A percentile compares a stretch with the other conserved stretches of the same genome.
Evolutionary conservation across 2,888 invertebrate species (phyloP).

Genomic region (Rhorus exstirpatorius): DNA sequence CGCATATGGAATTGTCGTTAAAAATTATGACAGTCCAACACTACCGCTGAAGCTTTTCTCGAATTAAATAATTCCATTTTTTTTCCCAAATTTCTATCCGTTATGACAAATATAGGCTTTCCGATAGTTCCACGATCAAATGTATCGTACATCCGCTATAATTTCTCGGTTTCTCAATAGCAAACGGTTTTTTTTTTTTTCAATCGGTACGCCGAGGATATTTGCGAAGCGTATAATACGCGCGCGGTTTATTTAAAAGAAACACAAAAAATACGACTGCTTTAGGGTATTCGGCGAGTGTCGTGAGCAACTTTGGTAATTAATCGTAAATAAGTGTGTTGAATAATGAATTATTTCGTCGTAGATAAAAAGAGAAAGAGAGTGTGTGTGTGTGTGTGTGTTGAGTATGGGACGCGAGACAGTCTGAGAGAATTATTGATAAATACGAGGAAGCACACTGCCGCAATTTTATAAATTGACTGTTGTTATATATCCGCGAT

Average conservation of each 20-base stretch:
- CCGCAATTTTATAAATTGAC: conserved; percentile 82
- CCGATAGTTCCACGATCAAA: conserved; percentile 35
- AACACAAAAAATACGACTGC: neutral
- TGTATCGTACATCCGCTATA: conserved; percentile 9
- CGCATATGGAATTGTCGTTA: neutral
- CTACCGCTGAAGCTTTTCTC: conserved; percentile 1
- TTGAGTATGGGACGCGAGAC: conserved; percentile 64
- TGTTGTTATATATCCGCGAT: conserved; percentile 76
- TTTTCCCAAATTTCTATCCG: neutral
- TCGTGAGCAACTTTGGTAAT: conserved; percentile 42
- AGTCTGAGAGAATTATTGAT: conserved; percentile 72
- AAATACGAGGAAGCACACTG: conserved; percentile 81
- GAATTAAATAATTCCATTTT: conserved; percentile 7
- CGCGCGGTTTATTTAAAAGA: neutral
- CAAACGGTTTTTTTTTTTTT: conserved; percentile 18
- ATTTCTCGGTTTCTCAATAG: neutral
- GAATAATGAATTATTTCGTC: conserved; percentile 66
- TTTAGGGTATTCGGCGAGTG: conserved; percentile 70
- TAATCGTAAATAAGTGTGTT: conserved; percentile 70
- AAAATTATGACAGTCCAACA: too few species aligned
- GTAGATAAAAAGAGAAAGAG: conserved; percentile 38
- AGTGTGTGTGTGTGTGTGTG: conserved; percentile 58
- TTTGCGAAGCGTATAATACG: conserved; percentile 37
- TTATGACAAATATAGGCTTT: conserved; percentile 33
- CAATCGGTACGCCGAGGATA: conserved; percentile 23